Evolutionary conservation across 2,797 vertebrate genomes (phyloP), one percentile per base, ranked within the genome.

Genomic region (Chloroceryle amazona): DNA sequence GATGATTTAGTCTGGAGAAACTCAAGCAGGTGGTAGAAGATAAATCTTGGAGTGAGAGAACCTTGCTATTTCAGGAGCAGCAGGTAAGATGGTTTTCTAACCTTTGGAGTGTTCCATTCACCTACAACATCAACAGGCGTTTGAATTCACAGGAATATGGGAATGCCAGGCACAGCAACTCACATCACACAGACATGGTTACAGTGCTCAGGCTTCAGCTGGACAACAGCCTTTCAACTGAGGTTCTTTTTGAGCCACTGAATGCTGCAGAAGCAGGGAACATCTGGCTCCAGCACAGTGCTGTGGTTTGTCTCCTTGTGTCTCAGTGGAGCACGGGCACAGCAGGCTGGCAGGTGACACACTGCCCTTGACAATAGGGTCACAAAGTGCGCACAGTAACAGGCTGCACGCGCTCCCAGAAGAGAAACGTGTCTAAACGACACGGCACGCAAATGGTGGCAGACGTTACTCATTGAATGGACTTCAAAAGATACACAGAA

Each of bases 361-460:
- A 9, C 47, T 19, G 31, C 47, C 19, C 46, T 44, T 20, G 41
- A 68, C 61, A 9, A 0, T 4, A 29, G 55, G 68, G 33, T 31
- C 31, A 7, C 9, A 2, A 26, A 4, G 67, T 0, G 3, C 3
- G 42, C 39, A 6, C 41, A n/a, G 68, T 4, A 33, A 33, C 2
- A 1, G 20, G 0, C 21, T 2, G 12, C 35, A 0, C 1, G 3
- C 1, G 4, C 26, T 22, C 52, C 63, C 44, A 14, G 44, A n/a
- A 6, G 33, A 35, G 46, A 51, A 26, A 4, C 29, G 16, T 0
- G 0, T 22, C 47, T 28, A 9, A 58, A 14, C 2, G 10, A 46
- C 58, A 21, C 4, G 49, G 76, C 41, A 28, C 2, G 0, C 6
- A 7, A 33, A 76, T 1, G n/a, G 42, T 46, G 67, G 51, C 75